phyloP scores from a whole-genome alignment of 2,797 vertebrate genomes.

The Danio choprae region DNA sequence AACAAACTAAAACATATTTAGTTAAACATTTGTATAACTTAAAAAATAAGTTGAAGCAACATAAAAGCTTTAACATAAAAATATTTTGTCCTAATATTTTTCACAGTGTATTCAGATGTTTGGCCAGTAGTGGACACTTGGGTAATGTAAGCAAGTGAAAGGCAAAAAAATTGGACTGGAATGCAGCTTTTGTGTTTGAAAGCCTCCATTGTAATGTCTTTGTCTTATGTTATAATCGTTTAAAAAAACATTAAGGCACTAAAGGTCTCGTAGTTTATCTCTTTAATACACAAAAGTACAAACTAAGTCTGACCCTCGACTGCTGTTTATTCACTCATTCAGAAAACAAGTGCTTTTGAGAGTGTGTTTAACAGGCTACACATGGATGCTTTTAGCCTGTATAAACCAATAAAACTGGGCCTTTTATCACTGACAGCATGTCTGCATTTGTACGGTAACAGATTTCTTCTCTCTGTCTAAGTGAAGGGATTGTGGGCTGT shows the following conservation, averaged over 20 bases:
- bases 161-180: too few relatives aligned
- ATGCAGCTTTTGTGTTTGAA: too few relatives aligned
- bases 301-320: neutral
- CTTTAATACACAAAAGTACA: neutral
- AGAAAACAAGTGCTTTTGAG: slow-evolving; percentile 29
- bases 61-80: too few relatives aligned
- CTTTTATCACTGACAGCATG: slow-evolving; percentile 43
- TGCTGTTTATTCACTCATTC: slow-evolving; percentile 5
- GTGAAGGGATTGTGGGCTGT: slow-evolving; percentile 37
- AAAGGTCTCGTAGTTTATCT: neutral
- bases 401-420: slow-evolving; percentile 7
- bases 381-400: slow-evolving; percentile 30
- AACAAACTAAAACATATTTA: too few relatives aligned
- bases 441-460: slow-evolving; percentile 25
- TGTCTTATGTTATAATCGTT: too few relatives aligned
- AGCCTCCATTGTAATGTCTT: neutral
- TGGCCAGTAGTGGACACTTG: too few relatives aligned
- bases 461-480: slow-evolving; percentile 16
- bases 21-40: too few relatives aligned
- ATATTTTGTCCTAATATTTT: too few relatives aligned
- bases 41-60: too few relatives aligned
- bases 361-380: slow-evolving; percentile 35
- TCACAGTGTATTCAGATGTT: too few relatives aligned
- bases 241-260: neutral
- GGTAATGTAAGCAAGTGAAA: too few relatives aligned